Percentiles rank a stretch among this genome's conserved stretches.
phyloP scores from a whole-genome alignment of 2,113 vertebrate species.

The Paedocypris sp. region DNA sequence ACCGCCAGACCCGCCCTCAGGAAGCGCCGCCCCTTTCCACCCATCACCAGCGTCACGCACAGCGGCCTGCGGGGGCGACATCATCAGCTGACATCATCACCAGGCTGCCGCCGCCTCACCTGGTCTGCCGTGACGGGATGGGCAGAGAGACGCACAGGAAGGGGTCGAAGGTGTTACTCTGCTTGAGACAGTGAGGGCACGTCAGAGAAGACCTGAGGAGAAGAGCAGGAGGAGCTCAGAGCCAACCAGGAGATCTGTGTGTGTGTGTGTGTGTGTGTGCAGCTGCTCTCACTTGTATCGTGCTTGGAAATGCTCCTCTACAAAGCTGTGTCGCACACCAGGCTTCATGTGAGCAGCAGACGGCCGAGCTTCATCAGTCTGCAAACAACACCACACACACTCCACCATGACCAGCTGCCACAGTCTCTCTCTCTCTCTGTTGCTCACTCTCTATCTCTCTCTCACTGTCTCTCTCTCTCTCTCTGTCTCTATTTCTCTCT shows the following conservation, averaged over 20 bases:
- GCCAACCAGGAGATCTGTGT: background rate
- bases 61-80: constrained; percentile 65
- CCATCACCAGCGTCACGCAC: constrained; percentile 81
- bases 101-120: too few relatives aligned
- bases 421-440: too few relatives aligned
- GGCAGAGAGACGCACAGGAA: constrained; percentile 92
- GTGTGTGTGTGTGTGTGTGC: background rate
- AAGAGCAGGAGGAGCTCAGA: background rate
- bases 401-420: too few relatives aligned
- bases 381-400: too few relatives aligned
- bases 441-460: too few relatives aligned
- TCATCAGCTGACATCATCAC: too few relatives aligned
- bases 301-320: constrained; percentile 66
- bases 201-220: constrained; percentile 82
- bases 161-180: constrained; percentile 95
- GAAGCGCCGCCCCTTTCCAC: constrained; percentile 71
- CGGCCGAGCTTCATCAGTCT: too few relatives aligned
- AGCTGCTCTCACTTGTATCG: constrained; percentile 63
- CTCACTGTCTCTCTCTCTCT: too few relatives aligned
- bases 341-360: constrained; percentile 35
- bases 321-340: constrained; percentile 55
- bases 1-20: constrained; percentile 77
- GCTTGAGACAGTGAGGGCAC: constrained; percentile 87
- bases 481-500: too few relatives aligned
- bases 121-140: constrained; percentile 87